phyloP scores from a whole-genome alignment of 64 coral and sea anemone species.

The Actinia equina region DNA sequence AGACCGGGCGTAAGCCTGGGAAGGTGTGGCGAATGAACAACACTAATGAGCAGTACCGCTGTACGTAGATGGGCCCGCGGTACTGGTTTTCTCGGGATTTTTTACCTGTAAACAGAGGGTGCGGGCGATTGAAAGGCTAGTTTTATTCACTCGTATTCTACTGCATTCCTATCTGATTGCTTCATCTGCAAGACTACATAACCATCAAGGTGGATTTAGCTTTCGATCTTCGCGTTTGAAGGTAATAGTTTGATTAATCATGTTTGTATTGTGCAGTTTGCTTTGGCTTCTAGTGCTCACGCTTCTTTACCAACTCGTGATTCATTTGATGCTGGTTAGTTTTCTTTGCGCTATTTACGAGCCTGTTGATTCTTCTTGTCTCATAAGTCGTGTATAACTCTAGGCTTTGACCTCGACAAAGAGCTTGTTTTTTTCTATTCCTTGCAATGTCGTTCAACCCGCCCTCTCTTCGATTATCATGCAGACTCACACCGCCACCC shows the following conservation, averaged over 20 bases:
- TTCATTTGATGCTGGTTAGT: not conserved
- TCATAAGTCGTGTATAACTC: not conserved
- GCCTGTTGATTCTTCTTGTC: not conserved
- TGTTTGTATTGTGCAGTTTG: not conserved
- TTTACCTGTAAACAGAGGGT: constrained; percentile 20
- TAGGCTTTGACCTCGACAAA: not conserved
- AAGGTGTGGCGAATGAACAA: constrained; percentile 15
- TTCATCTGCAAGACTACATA: not conserved
- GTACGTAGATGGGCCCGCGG: not conserved
- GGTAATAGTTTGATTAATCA: not conserved
- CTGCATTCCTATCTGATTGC: not conserved
- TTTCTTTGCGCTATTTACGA: not conserved
- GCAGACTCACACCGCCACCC: not conserved
- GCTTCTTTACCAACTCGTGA: not conserved
- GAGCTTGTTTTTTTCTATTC: not conserved
- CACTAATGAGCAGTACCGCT: not conserved
- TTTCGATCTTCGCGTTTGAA: constrained; percentile 15
- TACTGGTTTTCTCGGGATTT: not conserved
- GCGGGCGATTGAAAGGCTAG: not conserved
- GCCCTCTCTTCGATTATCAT: not conserved
- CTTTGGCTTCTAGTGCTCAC: not conserved
- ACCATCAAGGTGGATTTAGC: not conserved
- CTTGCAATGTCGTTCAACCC: not conserved
- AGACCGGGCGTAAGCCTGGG: constrained; percentile 29
- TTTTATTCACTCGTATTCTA: not conserved